Conservation (phyloP, 1,140 invertebrate species). For the Pseudomyrmex pallidus region DNA sequence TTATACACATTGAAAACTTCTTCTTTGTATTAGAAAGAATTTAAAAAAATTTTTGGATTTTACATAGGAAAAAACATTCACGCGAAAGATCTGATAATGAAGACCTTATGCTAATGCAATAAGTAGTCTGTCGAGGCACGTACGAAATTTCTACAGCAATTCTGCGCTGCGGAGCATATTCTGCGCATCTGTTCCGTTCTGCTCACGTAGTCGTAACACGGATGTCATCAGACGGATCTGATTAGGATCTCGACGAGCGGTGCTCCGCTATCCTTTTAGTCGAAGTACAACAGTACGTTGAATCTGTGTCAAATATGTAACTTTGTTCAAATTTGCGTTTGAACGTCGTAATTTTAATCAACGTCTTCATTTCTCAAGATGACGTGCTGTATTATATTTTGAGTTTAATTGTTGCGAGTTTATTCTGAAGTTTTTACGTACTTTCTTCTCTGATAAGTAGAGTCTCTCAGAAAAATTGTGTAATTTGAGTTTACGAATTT, state of each 20-base stretch:
- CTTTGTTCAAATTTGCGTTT: slow-evolving; percentile 12
- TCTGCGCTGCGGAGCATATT: slow-evolving; percentile 37
- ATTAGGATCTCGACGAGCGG: slow-evolving; percentile 48
- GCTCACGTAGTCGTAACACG: slow-evolving; percentile 53
- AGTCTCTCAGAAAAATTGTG: too few species aligned
- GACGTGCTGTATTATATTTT: not conserved
- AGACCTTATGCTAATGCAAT: not conserved
- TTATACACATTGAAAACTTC: too few species aligned
- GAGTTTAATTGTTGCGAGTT: too few species aligned
- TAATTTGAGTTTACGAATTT: too few species aligned
- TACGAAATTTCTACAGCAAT: slow-evolving; percentile 46
- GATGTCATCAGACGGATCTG: slow-evolving; percentile 58
- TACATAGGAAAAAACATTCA: not conserved
- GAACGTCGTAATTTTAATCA: slow-evolving; percentile 14
- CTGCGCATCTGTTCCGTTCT: slow-evolving; percentile 37
- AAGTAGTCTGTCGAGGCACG: slow-evolving; percentile 12
- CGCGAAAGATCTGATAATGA: slow-evolving; percentile 9
- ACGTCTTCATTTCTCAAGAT: not conserved
- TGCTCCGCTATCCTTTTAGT: slow-evolving; percentile 37
- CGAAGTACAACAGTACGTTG: slow-evolving; percentile 8
- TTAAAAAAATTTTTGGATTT: too few species aligned
- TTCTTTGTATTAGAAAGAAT: too few species aligned
- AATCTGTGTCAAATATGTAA: not conserved
- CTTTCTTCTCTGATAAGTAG: too few species aligned
- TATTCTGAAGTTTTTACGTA: too few species aligned